Evolutionary conservation across 1,140 invertebrate genomes (phyloP), one percentile per base, ranked within the genome.

Genomic region (Leptinotarsa defecta): DNA sequence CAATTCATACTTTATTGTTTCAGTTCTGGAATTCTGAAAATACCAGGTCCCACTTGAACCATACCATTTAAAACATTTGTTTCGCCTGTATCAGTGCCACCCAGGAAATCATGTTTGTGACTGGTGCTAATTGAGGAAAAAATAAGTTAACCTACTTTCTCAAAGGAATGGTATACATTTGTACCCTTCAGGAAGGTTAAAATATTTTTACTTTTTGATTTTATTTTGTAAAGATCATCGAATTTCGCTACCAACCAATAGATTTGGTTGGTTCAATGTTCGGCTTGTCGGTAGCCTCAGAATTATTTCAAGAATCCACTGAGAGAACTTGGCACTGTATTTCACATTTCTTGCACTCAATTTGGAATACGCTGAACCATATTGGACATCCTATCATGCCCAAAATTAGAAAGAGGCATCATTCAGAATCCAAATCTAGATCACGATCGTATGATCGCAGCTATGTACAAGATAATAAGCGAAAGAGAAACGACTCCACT

Each of bases 301-400:
- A 48, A 48, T 24, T 71, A 61, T 20, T 61, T 22, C 69, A 71
- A 71, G 20, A 57, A 57, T 71, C 48, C 57, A 71, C 69, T 19
- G 19, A 61, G 24, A 71, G 48, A 61, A 71, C 69, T 49, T 61
- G 48, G 69, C 34, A 24, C 48, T 71, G 69, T 71, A 48, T 71
- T 20, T 20, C 48, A 57, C 34, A 71, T 22, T 61, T 71, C 22
- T 5, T 48, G 3, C 43, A 71, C 13, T 71, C 20, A 13, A 22
- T 71, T 27, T 71, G 69, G 69, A 57, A 22, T 71, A 57, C 11
- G n/a, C 6, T 27, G 48, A 15, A 71, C 19, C 34, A 43, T 19
- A 65, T 65, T 27, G 27, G 24, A 20, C 4, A 49, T 22, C 48
- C 48, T 11, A 71, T 13, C 8, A 71, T 71, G 69, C 69, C 34